Conservation (phyloP, 2,797 vertebrate species). For the Helarctos malayanus region DNA sequence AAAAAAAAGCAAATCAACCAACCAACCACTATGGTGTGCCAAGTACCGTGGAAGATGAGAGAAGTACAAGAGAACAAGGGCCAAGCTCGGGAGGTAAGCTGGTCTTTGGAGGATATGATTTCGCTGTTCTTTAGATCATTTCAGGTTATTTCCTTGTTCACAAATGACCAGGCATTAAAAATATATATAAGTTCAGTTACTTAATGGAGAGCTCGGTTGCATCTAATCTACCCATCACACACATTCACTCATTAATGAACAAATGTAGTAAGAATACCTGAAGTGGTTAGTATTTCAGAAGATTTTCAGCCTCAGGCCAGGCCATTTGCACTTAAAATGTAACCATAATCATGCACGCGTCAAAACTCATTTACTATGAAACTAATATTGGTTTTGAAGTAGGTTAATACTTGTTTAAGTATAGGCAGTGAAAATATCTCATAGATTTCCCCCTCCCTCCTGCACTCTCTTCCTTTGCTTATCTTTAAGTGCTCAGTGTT, state of each 20-base stretch:
- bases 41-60: neutral
- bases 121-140: neutral
- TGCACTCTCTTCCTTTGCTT: neutral
- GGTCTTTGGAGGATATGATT: neutral
- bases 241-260: constrained; percentile 61
- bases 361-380: constrained; percentile 75
- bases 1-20: neutral
- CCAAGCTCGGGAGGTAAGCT: neutral
- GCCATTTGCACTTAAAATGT: constrained; percentile 71
- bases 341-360: constrained; percentile 71
- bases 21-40: neutral
- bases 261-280: constrained; percentile 34
- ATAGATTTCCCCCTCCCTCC: neutral
- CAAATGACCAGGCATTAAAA: constrained; percentile 42
- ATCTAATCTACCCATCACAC: neutral
- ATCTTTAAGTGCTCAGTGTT: neutral
- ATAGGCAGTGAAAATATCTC: constrained; percentile 49
- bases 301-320: constrained; percentile 56
- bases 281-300: constrained; percentile 43
- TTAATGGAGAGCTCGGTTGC: constrained; percentile 47
- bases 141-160: neutral
- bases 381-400: constrained; percentile 74
- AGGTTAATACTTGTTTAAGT: constrained; percentile 64
- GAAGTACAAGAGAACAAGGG: neutral
- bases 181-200: constrained; percentile 10